Evolutionary conservation across 1,140 invertebrate species (phyloP), one percentile per base, ranked within the genome.

Genomic region (Drosophila neocordata): DNA sequence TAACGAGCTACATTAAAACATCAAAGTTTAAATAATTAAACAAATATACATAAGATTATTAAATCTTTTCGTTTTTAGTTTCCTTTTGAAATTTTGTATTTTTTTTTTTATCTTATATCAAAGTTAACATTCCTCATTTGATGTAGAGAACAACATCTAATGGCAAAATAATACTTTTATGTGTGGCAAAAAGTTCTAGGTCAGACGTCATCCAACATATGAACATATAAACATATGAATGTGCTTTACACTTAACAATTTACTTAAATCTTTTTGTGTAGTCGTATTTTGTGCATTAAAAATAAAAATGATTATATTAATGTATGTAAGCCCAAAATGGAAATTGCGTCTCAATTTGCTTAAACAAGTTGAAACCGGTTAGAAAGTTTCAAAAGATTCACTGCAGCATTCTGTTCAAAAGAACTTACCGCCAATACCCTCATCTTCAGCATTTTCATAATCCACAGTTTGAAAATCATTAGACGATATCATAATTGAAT

Each of bases 381-480:
- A 53, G 51, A 53, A 53, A 53, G 51, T 53, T 27, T 27, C n/a
- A 15, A 27, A 27, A 20, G 15, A 53, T 60, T 9, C 9, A 24
- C 9, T 61, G 24, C 38, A 61, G 13, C 22, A 4, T 24, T 24
- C 4, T 24, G 22, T 61, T 51, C 6, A 4, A 31, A 20, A 48
- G 15, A 51, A 66, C 82, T 85, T 56, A 85, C 82, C 82, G 74
- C 82, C 82, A 78, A 87, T 88, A 56, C 82, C 82, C 60, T 87
- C 82, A 52, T 87, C 82, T 24, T 85, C 77, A 8, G 27, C 53
- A 31, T 65, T 64, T 44, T 79, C 77, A 48, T 58, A 84, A 59
- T 84, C 73, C 73, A 34, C 65, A 65, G 18, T 69, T 24, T 13
- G 60, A 7, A 59, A 58, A 44, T 56, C 53, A 34, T 34, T 56